Base-by-base conservation (phyloP, 2,888 invertebrate genomes). In the Lithophane leautieri region DNA sequence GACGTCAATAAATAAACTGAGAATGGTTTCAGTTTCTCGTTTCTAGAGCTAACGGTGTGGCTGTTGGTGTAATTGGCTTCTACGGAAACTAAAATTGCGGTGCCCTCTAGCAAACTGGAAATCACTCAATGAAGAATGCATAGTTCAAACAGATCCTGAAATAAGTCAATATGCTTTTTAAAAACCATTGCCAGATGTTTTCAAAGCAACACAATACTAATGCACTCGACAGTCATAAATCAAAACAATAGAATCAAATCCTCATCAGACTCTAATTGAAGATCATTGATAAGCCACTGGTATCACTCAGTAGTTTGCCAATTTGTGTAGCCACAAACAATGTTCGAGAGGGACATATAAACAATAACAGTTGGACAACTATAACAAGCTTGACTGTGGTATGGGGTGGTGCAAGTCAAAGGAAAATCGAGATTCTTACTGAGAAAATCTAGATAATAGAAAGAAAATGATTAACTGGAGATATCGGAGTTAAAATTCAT, bases 371-470 rank as follows among this genome's bases (percentile, higher is more conserved):
- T 78, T 79, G 65, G 74, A 62, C 72, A 81, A 81, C 72, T 85
- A 63, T 86, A 85, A 76, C 85, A 81, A 83, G 81, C 72, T 85
- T 79, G 82, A 62, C 76, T 84, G 22, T 82, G 61, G 79, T 60
- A n/a, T 8, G 44, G 6, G 3, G 12, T 70, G 78, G 79, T 52
- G 0, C 67, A 82, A 82, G 62, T 34, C 3, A 44, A 34, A 50
- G 14, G 60, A 22, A 9, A 8, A 65, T 8, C 11, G n/a, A 60
- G 2, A 56, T 14, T 69, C 40, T 9, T 8, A 7, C 8, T 22
- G 19, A 47, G 16, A 50, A 50, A 50, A 19, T 8, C 19, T 50
- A 50, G 19, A 50, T 6, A 4, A 34, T 47, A 4, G 14, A 0
- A 16, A 47, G 47, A 47, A 47, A 47, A 47, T 16, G 16, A 0